These are phyloP conservation scores for Halcyon leucocephala DNA, from an alignment of 2,797 vertebrate species.

Conservation along the genomic window DNA sequence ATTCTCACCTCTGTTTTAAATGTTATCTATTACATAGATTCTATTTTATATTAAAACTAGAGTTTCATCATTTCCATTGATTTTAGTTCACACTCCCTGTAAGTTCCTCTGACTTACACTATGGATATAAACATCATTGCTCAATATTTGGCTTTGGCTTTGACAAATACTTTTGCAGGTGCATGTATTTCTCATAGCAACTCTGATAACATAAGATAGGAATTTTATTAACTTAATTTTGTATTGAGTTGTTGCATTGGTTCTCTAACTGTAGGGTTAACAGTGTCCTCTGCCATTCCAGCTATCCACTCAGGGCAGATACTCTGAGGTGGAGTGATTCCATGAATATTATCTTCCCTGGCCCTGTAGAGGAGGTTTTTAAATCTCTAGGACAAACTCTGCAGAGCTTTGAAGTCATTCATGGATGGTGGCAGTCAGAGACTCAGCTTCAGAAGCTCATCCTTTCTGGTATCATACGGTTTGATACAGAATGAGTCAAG, in stretches of 20 bases:
- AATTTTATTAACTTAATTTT: not conserved
- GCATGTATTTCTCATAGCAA: not conserved
- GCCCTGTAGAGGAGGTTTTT: not conserved
- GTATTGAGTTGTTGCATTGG: not conserved
- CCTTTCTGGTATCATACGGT: rapidly evolving
- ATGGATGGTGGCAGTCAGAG: not conserved
- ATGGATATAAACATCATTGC: not conserved
- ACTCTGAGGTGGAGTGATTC: not conserved
- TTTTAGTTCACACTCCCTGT: not conserved
- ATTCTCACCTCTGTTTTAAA: not conserved
- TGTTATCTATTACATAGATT: not conserved
- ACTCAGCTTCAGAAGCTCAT: not conserved
- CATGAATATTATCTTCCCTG: not conserved
- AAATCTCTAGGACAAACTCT: not conserved
- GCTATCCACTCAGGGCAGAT: not conserved
- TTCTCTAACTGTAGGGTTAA: not conserved
- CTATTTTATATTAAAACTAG: not conserved
- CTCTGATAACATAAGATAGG: not conserved
- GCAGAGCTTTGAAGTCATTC: not conserved
- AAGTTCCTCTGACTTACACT: not conserved
- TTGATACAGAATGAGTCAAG: not conserved
- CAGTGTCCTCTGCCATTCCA: not conserved
- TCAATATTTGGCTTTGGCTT: not conserved
- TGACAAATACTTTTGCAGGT: not conserved
- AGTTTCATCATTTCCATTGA: not conserved